Base-by-base conservation (phyloP, 2,888 invertebrate genomes). In the Cryptus viduatorius region DNA sequence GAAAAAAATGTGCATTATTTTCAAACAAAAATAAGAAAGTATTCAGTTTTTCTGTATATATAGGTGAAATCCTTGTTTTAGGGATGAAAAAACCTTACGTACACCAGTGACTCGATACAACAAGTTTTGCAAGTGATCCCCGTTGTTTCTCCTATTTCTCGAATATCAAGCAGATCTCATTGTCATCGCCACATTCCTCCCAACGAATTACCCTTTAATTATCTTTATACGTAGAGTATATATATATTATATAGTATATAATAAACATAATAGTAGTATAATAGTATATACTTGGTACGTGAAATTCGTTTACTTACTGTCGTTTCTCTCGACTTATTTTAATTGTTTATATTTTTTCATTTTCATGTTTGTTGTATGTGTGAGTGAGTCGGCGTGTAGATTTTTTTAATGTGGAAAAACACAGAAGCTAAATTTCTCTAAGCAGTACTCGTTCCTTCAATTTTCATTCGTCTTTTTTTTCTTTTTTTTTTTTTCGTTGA, bases 261-360 rank as follows among this genome's bases (percentile, higher is more conserved):
- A 86, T 86, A 84, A 79, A 85, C 73, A 83, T 83, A 87, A 85
- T 78, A 82, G 72, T 80, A 81, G 65, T 82, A 86, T 81, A 79
- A 80, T 85, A 86, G 53, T 82, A 76, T 82, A 88, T 89, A 90
- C 90, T 91, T 91, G 89, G 89, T 90, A 91, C 88, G 90, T 91
- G 90, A 91, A 90, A 90, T 82, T 90, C 89, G 84, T 92, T 93
- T 93, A 93, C 93, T 93, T 93, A 93, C 93, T 93, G 93, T 93
- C 92, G 90, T 88, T 91, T 89, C 90, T 90, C 90, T 91, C 91
- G 90, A 93, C 89, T 92, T 92, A 91, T 91, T 79, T 72, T 71
- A 24, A 50, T 80, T 42, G 24, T 56, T 46, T 73, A 31, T 75
- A 46, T 79, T 16, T 72, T 59, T 80, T 72, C 37, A 8, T 79